Evolutionary conservation across 2,797 vertebrate species (phyloP).

Genomic region (Spinibarbus caldwelli): DNA sequence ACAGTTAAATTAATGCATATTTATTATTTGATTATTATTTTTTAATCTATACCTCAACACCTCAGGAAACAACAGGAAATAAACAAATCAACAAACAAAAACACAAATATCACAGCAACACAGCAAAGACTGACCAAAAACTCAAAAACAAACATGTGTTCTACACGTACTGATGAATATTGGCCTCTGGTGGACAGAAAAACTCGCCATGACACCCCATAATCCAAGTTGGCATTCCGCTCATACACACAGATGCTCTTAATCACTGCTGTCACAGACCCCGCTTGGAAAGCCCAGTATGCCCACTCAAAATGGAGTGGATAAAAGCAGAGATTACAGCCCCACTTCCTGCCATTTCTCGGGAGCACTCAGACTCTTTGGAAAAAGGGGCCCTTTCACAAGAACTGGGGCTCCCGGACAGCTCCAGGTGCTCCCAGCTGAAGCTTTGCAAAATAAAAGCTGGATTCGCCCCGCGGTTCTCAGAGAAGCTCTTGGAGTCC

Average conservation of each 20-base stretch:
- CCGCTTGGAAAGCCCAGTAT: constrained; percentile 26
- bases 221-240: constrained; percentile 34
- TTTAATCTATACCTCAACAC: neutral
- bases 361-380: neutral
- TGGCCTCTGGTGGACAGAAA: neutral
- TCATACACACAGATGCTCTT: constrained; percentile 52
- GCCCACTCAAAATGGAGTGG: constrained; percentile 32
- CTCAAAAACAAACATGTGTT: constrained; percentile 31
- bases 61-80: neutral
- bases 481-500: constrained; percentile 1
- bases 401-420: constrained; percentile 1
- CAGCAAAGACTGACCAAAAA: constrained; percentile 8
- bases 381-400: neutral
- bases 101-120: constrained; percentile 18
- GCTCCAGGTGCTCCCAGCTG: constrained; percentile 45
- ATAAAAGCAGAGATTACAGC: constrained; percentile 42
- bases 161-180: neutral
- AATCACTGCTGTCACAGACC: constrained; percentile 42
- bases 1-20: neutral
- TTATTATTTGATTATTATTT: neutral
- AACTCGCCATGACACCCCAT: constrained; percentile 23
- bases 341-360: constrained; percentile 34
- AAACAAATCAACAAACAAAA: neutral
- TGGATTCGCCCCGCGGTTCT: neutral
- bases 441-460: constrained; percentile 32